phyloP scores from a whole-genome alignment of 2,888 invertebrate species.

The Euproctis similis region DNA sequence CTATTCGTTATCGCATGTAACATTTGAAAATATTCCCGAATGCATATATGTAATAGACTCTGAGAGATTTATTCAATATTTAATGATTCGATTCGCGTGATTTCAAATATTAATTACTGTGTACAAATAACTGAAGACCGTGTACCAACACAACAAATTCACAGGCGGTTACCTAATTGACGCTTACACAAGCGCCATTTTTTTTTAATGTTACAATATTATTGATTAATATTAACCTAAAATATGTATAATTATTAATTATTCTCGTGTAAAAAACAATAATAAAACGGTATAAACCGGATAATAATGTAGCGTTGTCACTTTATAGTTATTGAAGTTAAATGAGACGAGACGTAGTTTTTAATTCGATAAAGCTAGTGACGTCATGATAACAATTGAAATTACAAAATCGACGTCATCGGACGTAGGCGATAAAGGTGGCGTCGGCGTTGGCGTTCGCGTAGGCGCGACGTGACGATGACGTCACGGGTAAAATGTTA shows the following conservation, averaged over 20 bases:
- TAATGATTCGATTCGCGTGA: slow-evolving; percentile 1
- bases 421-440: too few relatives aligned
- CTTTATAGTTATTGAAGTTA: too few relatives aligned
- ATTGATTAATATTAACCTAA: too few relatives aligned
- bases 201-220: too few relatives aligned
- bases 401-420: slow-evolving; percentile 52
- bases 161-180: too few relatives aligned
- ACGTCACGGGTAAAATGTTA: slow-evolving; percentile 64
- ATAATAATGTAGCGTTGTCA: slow-evolving; percentile 40
- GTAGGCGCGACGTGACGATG: slow-evolving; percentile 59
- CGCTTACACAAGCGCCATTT: too few relatives aligned
- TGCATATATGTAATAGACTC: not conserved
- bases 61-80: not conserved
- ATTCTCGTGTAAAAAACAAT: slow-evolving; percentile 11
- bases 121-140: too few relatives aligned
- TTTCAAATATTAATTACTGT: not conserved
- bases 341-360: slow-evolving; percentile 28
- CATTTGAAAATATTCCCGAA: not conserved
- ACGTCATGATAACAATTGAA: slow-evolving; percentile 46
- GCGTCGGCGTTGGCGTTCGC: slow-evolving; percentile 44
- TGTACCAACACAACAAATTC: too few relatives aligned
- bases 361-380: slow-evolving; percentile 36
- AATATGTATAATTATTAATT: too few relatives aligned
- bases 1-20: too few relatives aligned
- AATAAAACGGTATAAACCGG: slow-evolving; percentile 32